phyloP scores from a whole-genome alignment of 2,888 invertebrate genomes.

The Lepidochrysops patricia region DNA sequence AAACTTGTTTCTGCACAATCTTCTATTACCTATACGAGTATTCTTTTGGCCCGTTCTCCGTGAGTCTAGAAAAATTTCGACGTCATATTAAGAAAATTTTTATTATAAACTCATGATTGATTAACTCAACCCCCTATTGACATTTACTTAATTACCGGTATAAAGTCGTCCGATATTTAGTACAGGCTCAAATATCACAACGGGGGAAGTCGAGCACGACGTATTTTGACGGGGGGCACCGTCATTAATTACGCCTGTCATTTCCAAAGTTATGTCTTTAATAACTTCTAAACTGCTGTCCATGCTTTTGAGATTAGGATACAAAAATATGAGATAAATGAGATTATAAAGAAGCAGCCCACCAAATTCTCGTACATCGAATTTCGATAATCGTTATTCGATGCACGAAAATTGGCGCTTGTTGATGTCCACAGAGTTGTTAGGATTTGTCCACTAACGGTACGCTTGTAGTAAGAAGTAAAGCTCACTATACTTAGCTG shows the following conservation, averaged over 20 bases:
- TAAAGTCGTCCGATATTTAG: slow-evolving; percentile 18
- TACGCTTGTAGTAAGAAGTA: too few species aligned
- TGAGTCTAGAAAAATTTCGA: slow-evolving; percentile 6
- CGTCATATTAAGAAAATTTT: not conserved
- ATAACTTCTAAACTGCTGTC: slow-evolving; percentile 15
- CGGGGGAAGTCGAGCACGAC: slow-evolving; percentile 47
- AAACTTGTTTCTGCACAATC: too few species aligned
- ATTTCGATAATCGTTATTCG: too few species aligned
- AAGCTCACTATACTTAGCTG: too few species aligned
- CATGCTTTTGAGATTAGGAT: slow-evolving; percentile 7
- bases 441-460: too few species aligned
- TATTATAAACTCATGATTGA: not conserved
- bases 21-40: too few species aligned
- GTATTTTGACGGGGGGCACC: slow-evolving; percentile 45
- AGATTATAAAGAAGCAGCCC: not conserved
- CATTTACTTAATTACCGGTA: not conserved
- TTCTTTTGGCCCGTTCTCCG: not conserved
- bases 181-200: slow-evolving; percentile 41
- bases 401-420: too few species aligned
- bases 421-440: too few species aligned
- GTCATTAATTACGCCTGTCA: slow-evolving; percentile 64
- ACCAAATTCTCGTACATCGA: too few species aligned
- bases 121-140: not conserved
- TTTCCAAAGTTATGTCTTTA: slow-evolving; percentile 29
- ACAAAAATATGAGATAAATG: not conserved